These are phyloP conservation scores for Thymallus thymallus DNA, from an alignment of 2,113 vertebrate species.

Conservation along the genomic window DNA sequence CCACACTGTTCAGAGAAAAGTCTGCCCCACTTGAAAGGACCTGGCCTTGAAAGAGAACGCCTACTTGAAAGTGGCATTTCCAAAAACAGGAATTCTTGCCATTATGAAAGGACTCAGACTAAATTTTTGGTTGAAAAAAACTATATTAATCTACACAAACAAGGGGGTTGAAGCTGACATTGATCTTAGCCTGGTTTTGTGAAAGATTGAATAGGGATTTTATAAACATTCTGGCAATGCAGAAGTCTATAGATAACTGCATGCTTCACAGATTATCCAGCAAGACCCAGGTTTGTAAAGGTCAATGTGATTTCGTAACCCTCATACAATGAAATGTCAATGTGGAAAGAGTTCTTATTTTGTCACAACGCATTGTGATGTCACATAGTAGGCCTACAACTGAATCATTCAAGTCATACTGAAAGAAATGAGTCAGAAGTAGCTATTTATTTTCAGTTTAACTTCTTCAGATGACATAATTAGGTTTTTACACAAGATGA, in stretches of 20 bases:
- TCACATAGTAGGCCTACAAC: too few species aligned
- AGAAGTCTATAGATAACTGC: background rate
- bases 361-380: background rate
- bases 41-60: constrained; percentile 15
- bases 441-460: too few species aligned
- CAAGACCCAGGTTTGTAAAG: background rate
- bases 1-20: constrained; percentile 55
- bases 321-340: background rate
- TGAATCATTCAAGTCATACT: background rate
- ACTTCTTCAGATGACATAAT: too few species aligned
- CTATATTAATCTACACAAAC: background rate
- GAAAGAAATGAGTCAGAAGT: background rate
- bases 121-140: background rate
- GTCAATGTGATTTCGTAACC: background rate
- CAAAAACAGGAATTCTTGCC: constrained; percentile 29
- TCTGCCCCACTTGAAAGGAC: constrained; percentile 55
- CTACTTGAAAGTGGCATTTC: constrained; percentile 43
- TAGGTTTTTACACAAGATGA: background rate
- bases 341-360: background rate
- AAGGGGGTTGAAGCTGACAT: background rate
- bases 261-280: background rate
- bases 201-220: constrained; percentile 27
- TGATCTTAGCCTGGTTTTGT: background rate
- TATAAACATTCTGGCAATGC: constrained; percentile 20
- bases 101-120: constrained; percentile 25